These are phyloP conservation scores for Sanderia malayensis DNA, from an alignment of 30 jellyfish, hydroid and myxozoan genomes.

Conservation along the genomic window DNA sequence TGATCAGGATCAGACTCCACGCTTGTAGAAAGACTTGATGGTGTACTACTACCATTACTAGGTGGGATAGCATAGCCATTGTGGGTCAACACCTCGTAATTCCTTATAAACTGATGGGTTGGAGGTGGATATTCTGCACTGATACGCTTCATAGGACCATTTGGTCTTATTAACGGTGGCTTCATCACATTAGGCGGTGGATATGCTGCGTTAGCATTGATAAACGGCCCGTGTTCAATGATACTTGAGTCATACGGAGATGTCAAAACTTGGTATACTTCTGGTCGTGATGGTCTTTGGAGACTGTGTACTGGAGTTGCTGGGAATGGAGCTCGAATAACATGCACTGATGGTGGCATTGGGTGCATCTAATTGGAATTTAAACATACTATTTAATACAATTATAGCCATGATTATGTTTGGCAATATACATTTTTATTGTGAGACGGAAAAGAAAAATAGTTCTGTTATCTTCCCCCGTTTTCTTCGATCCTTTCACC, in stretches of 20 bases:
- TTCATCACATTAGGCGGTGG: conserved; percentile 32
- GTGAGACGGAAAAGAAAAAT: too few relatives aligned
- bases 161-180: conserved; percentile 43
- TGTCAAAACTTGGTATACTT: conserved; percentile 48
- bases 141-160: conserved; percentile 37
- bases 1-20: conserved; percentile 29
- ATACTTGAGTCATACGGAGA: conserved; percentile 63
- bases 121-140: conserved; percentile 37
- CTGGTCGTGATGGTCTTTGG: conserved; percentile 52
- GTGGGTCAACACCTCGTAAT: conserved; percentile 15
- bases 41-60: conserved; percentile 58
- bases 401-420: too few relatives aligned
- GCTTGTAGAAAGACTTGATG: conserved; percentile 55
- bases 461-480: too few relatives aligned
- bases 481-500: too few relatives aligned
- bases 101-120: conserved; percentile 29
- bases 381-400: neutral
- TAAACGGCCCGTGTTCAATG: conserved; percentile 64
- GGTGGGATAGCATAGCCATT: conserved; percentile 26
- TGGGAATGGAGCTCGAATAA: conserved; percentile 39
- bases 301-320: conserved; percentile 24
- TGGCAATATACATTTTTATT: too few relatives aligned
- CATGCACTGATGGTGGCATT: conserved; percentile 57
- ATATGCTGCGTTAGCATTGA: conserved; percentile 13
- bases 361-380: conserved; percentile 28